phyloP scores from a whole-genome alignment of 2,113 vertebrate species.

The Chascanopsetta lugubris region DNA sequence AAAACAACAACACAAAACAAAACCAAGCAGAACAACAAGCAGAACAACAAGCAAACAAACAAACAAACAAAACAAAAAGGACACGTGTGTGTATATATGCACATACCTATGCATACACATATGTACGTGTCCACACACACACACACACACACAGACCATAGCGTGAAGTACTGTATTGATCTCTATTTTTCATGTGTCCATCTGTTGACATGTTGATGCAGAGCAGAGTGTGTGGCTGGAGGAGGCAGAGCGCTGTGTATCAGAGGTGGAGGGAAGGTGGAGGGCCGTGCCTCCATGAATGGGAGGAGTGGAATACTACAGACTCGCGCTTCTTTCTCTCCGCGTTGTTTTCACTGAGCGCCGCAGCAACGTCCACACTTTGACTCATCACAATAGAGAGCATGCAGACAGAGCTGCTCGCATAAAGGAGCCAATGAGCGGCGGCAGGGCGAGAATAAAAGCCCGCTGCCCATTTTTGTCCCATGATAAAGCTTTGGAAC shows the following conservation, averaged over 20 bases:
- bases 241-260: no score
- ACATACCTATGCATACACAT: no score
- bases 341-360: constrained; percentile 57
- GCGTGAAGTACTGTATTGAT: no score
- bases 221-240: no score
- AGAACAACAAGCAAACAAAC: no score
- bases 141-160: no score
- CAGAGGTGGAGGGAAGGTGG: not conserved
- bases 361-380: constrained; percentile 49
- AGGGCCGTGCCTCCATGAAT: no score
- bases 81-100: no score
- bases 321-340: constrained; percentile 22
- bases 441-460: constrained; percentile 60
- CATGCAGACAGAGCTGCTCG: constrained; percentile 57
- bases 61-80: no score
- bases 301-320: constrained; percentile 1
- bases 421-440: constrained; percentile 53
- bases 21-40: not conserved
- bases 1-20: not conserved
- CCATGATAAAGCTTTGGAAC: constrained; percentile 58
- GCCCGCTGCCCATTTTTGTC: constrained; percentile 64
- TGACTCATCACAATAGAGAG: constrained; percentile 66
- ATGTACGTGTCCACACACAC: no score
- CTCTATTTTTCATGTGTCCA: no score
- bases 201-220: no score